A percentile compares a stretch with the other conserved stretches of the same genome.
These are phyloP conservation scores for Onychostruthus taczanowskii DNA, from an alignment of 2,113 vertebrate species.

Conservation along the genomic window DNA sequence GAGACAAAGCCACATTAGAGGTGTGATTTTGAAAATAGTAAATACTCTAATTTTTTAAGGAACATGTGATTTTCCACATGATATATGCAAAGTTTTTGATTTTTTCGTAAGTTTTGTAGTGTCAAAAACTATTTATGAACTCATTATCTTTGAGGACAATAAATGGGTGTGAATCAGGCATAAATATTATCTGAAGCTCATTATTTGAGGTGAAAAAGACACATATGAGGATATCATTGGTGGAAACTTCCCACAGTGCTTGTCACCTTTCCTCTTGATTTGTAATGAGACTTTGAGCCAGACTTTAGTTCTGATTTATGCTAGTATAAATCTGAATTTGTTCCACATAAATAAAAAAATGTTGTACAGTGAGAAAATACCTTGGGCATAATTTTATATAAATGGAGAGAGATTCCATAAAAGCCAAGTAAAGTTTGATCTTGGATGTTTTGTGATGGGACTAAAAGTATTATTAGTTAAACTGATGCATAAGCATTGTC, in stretches of 20 bases:
- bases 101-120: neutral
- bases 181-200: neutral
- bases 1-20: neutral
- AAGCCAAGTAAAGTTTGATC: neutral
- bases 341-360: neutral
- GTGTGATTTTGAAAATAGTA: neutral
- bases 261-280: neutral
- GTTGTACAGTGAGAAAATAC: neutral
- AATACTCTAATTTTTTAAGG: neutral
- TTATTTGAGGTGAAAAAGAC: neutral
- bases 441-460: neutral
- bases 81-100: neutral
- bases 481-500: neutral
- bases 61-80: neutral
- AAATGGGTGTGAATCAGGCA: neutral
- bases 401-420: neutral
- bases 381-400: neutral
- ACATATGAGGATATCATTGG: neutral
- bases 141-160: neutral
- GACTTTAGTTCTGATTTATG: constrained; percentile 16
- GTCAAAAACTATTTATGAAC: neutral
- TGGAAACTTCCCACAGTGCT: neutral
- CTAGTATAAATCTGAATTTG: neutral
- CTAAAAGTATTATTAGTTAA: neutral
- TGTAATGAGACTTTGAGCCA: neutral